Conservation (phyloP, 2,797 vertebrate species). For the Poeciliopsis infans region DNA sequence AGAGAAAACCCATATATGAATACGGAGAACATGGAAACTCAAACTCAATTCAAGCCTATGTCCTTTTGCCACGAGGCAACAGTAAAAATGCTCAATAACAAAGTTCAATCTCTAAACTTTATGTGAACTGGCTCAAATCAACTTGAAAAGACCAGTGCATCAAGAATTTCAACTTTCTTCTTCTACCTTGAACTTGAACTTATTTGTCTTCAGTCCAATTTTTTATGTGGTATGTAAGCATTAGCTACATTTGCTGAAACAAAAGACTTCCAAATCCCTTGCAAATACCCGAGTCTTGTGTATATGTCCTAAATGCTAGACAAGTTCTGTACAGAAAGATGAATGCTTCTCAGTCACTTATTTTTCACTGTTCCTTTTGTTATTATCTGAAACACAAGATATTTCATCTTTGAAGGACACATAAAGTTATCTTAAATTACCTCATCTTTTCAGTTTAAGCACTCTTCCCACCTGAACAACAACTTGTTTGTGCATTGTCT, state of each 20-base stretch:
- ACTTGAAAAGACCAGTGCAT: not conserved
- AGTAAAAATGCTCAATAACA: not conserved
- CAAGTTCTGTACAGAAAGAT: not conserved
- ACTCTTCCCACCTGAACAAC: slow-evolving; percentile 25
- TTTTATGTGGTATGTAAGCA: not conserved
- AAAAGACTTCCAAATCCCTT: not conserved
- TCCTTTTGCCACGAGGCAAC: not conserved
- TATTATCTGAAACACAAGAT: not conserved
- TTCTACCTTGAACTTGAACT: not conserved
- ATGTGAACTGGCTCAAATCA: not conserved
- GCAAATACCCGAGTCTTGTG: not conserved
- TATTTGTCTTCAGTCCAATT: not conserved
- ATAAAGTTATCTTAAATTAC: slow-evolving; percentile 10
- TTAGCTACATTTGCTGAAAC: not conserved
- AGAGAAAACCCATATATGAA: not conserved
- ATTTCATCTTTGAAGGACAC: slow-evolving; percentile 3
- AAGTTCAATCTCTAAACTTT: not conserved
- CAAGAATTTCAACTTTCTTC: not conserved
- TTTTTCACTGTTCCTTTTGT: not conserved
- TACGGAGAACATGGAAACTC: not conserved
- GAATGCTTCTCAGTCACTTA: not conserved
- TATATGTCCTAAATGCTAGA: not conserved
- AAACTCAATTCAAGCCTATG: not conserved
- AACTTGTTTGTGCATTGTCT: slow-evolving; percentile 32
- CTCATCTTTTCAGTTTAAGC: not conserved